Conservation (phyloP, 2,797 vertebrate species). For the Nyctalus aviator region DNA sequence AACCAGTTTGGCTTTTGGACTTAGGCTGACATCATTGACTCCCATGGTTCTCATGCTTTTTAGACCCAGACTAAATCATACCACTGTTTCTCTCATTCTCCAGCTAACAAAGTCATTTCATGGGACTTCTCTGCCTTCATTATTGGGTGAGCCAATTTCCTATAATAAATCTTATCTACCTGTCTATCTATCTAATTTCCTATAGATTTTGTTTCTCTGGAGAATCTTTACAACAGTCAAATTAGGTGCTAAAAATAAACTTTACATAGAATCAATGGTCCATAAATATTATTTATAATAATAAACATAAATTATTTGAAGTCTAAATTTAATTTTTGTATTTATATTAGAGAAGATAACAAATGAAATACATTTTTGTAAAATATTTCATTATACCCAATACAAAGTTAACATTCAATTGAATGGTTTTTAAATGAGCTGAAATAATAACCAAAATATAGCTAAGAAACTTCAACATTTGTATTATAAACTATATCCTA, state of each 20-base stretch:
- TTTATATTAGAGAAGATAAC: neutral
- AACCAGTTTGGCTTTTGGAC: neutral
- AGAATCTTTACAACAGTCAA: neutral
- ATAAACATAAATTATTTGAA: constrained; percentile 47
- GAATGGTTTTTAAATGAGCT: neutral
- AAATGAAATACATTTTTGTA: neutral
- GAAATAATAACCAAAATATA: neutral
- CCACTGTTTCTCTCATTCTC: neutral
- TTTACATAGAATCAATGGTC: neutral
- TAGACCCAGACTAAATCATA: neutral
- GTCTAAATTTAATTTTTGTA: neutral
- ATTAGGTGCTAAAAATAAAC: neutral
- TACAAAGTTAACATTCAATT: constrained; percentile 17
- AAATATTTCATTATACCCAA: neutral
- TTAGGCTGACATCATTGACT: neutral
- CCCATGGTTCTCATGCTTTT: neutral
- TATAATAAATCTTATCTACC: neutral
- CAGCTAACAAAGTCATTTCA: neutral
- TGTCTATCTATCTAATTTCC: neutral
- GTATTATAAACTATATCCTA: neutral
- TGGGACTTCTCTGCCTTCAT: neutral
- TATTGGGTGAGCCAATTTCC: neutral
- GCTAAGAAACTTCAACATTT: neutral
- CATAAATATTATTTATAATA: constrained; percentile 4
- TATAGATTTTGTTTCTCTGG: neutral